Percentiles rank a stretch among this genome's conserved stretches.
These are phyloP conservation scores for Caenorhabditis auriculariae DNA, from an alignment of 2,888 invertebrate genomes.

Conservation along the genomic window DNA sequence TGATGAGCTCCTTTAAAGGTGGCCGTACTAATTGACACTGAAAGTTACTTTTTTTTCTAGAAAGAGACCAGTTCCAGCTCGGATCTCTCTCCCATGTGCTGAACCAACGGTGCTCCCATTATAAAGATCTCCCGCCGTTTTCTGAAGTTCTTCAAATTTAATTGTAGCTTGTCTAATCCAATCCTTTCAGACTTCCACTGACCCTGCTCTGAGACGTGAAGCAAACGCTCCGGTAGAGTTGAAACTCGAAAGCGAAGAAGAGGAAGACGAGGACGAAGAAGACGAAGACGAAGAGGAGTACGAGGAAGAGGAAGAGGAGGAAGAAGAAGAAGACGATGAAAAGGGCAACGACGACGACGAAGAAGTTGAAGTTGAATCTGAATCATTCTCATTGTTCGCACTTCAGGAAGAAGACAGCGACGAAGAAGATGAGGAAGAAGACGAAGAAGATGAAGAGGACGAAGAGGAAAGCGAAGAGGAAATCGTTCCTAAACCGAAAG, in stretches of 20 bases:
- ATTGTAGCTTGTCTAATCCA: background rate
- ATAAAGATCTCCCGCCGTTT: slow-evolving; percentile 83
- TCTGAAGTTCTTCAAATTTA: slow-evolving; percentile 71
- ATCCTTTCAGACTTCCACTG: slow-evolving; percentile 16
- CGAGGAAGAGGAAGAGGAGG: slow-evolving; percentile 27
- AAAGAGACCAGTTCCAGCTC: slow-evolving; percentile 83
- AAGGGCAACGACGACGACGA: slow-evolving; percentile 18
- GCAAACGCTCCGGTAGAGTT: slow-evolving; percentile 27
- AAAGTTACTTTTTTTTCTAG: slow-evolving; percentile 65
- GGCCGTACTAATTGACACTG: background rate
- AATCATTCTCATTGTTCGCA: slow-evolving; percentile 29
- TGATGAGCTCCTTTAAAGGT: slow-evolving; percentile 74
- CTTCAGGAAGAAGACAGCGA: slow-evolving; percentile 23
- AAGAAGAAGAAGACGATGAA: slow-evolving; percentile 19
- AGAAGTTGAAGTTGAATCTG: slow-evolving; percentile 22
- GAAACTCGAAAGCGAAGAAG: slow-evolving; percentile 37
- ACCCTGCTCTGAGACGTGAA: slow-evolving; percentile 32
- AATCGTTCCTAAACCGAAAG: no score
- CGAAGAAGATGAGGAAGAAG: slow-evolving; percentile 19
- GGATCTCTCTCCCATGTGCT: slow-evolving; percentile 93
- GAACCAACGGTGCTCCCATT: slow-evolving; percentile 81
- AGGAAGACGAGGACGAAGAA: slow-evolving; percentile 47
- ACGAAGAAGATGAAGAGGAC: slow-evolving; percentile 23
- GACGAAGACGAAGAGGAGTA: slow-evolving; percentile 47
- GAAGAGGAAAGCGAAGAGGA: slow-evolving; percentile 46